Evolutionary conservation across 2,797 vertebrate genomes (phyloP).

Genomic region (Xerus rutilus): DNA sequence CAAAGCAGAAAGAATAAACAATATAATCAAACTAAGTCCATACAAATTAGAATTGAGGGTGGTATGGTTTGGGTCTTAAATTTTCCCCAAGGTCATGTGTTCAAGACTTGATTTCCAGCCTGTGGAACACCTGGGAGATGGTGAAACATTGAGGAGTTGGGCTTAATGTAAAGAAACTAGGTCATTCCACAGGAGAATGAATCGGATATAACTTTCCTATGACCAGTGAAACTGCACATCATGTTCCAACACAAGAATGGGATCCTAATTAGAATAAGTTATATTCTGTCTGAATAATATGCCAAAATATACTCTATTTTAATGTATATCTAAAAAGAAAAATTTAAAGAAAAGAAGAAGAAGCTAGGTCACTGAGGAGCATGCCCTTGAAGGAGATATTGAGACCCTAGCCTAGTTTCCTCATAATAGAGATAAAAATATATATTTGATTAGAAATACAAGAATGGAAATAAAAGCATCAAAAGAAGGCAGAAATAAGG

Average conservation of each 20-base stretch:
- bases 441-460: not conserved
- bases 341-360: too few species aligned
- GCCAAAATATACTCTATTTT: too few species aligned
- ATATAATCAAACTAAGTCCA: not conserved
- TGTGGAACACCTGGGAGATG: not conserved
- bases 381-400: not conserved
- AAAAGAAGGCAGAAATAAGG: not conserved
- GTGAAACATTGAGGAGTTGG: not conserved
- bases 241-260: too few species aligned
- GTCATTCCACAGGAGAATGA: too few species aligned
- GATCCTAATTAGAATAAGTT: too few species aligned
- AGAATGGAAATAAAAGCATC: not conserved
- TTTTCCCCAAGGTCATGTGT: not conserved
- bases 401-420: not conserved
- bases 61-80: not conserved
- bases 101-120: not conserved
- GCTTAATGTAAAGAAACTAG: not conserved
- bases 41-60: not conserved
- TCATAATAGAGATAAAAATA: not conserved
- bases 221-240: too few species aligned
- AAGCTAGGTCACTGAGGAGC: not conserved
- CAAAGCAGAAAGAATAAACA: not conserved
- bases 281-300: too few species aligned
- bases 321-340: too few species aligned
- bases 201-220: too few species aligned